phyloP scores from a whole-genome alignment of 2,113 vertebrate genomes.

The Pseudolaguvia tuberculata region DNA sequence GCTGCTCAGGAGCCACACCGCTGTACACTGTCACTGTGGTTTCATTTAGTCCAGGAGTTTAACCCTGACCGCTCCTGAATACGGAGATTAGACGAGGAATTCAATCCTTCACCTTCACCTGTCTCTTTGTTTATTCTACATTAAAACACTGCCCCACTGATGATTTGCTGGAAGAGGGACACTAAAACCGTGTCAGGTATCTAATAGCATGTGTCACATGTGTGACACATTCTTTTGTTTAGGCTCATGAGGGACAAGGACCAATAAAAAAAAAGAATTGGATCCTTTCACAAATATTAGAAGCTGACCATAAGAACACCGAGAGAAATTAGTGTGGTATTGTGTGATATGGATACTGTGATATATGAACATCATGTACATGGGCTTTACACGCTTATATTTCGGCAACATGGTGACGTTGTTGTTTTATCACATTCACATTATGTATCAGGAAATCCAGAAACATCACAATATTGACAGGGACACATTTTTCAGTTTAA shows the following conservation, averaged over 20 bases:
- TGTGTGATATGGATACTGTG: not conserved
- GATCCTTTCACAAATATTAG: not conserved
- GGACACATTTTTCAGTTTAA: not conserved
- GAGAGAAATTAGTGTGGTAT: not conserved
- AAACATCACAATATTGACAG: not conserved
- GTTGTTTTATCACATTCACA: not conserved
- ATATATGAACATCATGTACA: not conserved
- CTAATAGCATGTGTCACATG: not conserved
- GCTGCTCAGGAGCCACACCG: not conserved
- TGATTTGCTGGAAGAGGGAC: not conserved
- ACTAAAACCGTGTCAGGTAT: not conserved
- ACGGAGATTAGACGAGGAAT: not conserved
- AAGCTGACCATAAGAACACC: constrained; percentile 8
- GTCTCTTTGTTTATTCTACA: not conserved
- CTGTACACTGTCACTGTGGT: not conserved
- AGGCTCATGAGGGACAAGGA: not conserved
- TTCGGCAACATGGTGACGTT: not conserved
- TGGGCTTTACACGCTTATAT: not conserved
- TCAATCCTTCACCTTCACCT: not conserved
- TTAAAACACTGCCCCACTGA: not conserved
- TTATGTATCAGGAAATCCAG: not conserved
- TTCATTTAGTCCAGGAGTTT: not conserved
- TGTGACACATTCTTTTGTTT: not conserved
- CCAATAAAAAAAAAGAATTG: not conserved
- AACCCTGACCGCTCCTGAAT: no score